Evolutionary conservation across 2,797 vertebrate species (phyloP), one percentile per base, ranked within the genome.

Genomic region (Bradypus variegatus): DNA sequence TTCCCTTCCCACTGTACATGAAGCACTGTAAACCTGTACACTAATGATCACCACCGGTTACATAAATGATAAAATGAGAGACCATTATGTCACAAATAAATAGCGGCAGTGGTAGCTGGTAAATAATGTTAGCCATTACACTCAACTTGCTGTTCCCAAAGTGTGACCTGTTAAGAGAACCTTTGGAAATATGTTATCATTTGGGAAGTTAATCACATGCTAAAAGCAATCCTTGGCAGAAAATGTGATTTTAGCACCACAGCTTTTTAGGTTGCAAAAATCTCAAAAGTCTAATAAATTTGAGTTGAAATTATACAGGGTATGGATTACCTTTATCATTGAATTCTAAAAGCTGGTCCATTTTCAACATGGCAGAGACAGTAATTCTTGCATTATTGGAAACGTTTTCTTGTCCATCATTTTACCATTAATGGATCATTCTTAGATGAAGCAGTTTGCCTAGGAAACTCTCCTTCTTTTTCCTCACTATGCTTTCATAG

Each of bases 1-100:
- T 93, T 95, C 75, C 65, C 88, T 33, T 94, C 79, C 84, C 72
- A 78, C 90, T 96, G 92, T 88, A 55, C 55, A 84, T 50, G 86
- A 94, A 95, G 64, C 60, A 90, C 91, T 72, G 13, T 75, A 96
- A 96, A 95, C 93, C 81, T 88, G 58, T 86, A 95, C 93, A 92
- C 86, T 96, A 95, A 96, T 93, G 85, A 76, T 90, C 64, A 75
- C 33, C 62, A 89, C 33, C 62, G 87, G 91, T 88, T 85, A 90
- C 31, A 91, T n/a, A 83, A 84, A 94, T 78, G 89, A 82, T 75
- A 89, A 92, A 94, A 91, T 89, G 76, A 94, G 64, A 89, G 69
- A 72, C 60, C 69, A 94, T 91, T 94, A 80, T 31, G 72, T 89
- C 82, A 90, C 87, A 91, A 93, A 91, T 38, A 86, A 92, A 88